Evolutionary conservation across 2,888 invertebrate species (phyloP).

Genomic region (Troides helena): DNA sequence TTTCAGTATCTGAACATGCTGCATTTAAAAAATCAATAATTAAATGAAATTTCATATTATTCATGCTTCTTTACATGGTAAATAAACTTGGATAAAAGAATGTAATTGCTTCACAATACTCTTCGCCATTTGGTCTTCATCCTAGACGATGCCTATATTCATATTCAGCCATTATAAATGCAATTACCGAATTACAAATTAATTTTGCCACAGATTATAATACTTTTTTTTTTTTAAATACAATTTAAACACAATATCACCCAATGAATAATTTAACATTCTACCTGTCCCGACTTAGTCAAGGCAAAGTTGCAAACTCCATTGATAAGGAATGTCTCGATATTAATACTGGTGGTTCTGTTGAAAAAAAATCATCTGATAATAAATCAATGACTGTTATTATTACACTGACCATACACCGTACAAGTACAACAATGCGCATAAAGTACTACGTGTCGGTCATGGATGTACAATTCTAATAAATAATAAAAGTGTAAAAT

Average conservation of each 20-base stretch:
- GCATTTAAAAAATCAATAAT: constrained; percentile 8
- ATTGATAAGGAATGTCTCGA: constrained; percentile 74
- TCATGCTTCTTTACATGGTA: constrained; percentile 56
- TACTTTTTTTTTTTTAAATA: constrained; percentile 46
- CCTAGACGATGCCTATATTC: constrained; percentile 34
- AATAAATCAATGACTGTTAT: constrained; percentile 28
- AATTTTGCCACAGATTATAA: constrained; percentile 69
- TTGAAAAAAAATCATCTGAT: constrained; percentile 36
- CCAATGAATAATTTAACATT: constrained; percentile 67
- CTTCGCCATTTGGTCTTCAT: background rate
- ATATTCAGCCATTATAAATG: constrained; percentile 65
- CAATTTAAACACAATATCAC: constrained; percentile 71
- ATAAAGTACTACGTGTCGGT: background rate
- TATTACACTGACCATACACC: background rate
- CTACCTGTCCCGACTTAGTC: constrained; percentile 52
- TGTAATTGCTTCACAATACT: background rate
- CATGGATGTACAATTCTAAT: background rate
- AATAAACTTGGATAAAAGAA: constrained; percentile 4
- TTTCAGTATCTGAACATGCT: constrained; percentile 18
- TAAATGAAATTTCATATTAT: background rate
- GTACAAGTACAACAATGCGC: background rate
- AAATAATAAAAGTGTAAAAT: background rate
- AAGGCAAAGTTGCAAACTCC: constrained; percentile 58
- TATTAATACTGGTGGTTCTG: constrained; percentile 68
- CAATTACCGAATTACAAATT: constrained; percentile 49